These are phyloP conservation scores for Sebastes trivittatus DNA, from an alignment of 2,797 vertebrate species.

Conservation along the genomic window DNA sequence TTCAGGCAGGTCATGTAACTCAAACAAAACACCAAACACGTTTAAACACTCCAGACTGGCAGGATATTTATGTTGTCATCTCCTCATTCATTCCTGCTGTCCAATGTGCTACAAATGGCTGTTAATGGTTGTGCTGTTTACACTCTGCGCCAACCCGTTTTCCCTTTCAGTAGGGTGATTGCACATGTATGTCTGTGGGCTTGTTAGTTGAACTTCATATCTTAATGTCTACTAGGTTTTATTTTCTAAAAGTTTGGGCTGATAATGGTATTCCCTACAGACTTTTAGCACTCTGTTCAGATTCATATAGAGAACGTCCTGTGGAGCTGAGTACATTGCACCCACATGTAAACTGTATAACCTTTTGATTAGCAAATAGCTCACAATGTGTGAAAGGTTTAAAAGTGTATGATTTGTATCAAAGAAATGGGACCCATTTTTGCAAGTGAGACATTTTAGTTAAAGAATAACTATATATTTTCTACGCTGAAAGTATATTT, in stretches of 20 bases:
- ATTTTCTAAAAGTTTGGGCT: neutral
- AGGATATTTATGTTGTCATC: neutral
- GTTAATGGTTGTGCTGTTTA: neutral
- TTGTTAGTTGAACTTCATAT: neutral
- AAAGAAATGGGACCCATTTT: neutral
- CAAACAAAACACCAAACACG: neutral
- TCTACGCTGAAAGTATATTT: neutral
- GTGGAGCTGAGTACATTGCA: neutral
- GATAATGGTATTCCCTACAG: neutral
- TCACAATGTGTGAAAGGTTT: neutral
- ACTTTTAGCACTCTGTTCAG: neutral
- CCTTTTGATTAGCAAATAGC: constrained; percentile 1
- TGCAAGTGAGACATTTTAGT: neutral
- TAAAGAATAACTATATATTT: neutral
- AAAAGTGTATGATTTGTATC: neutral
- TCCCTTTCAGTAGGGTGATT: neutral
- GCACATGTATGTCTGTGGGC: neutral
- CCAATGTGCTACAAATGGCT: neutral
- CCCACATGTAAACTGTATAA: neutral
- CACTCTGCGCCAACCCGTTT: neutral
- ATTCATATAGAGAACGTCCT: neutral
- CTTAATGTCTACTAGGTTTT: neutral
- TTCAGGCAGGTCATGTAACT: neutral
- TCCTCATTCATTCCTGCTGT: neutral
- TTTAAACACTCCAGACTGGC: neutral